Conservation (phyloP, 2,797 vertebrate genomes). For the Platyrinchus mystaceus region DNA sequence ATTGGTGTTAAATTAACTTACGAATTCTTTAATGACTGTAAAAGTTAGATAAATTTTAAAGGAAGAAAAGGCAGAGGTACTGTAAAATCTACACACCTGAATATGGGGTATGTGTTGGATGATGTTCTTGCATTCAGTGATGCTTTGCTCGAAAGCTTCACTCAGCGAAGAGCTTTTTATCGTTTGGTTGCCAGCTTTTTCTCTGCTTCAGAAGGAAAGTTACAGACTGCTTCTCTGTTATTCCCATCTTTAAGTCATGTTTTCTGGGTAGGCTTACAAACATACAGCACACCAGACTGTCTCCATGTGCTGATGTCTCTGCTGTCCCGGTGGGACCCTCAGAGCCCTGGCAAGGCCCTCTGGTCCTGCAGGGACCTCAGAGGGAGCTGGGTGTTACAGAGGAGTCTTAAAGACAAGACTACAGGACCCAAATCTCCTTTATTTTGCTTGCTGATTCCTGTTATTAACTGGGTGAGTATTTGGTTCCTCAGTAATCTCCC, state of each 20-base stretch:
- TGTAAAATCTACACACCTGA: not conserved
- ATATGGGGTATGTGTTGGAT: not conserved
- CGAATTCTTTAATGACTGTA: not conserved
- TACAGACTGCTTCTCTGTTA: not conserved
- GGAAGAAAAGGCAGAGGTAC: not conserved
- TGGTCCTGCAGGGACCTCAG: rapidly evolving
- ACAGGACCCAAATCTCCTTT: not conserved
- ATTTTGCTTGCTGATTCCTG: not conserved
- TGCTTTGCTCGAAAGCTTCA: not conserved
- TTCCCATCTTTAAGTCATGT: not conserved
- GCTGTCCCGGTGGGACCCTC: not conserved
- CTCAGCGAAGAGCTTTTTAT: not conserved
- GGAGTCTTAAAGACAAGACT: not conserved
- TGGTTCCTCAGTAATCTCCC: not conserved
- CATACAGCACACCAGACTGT: not conserved
- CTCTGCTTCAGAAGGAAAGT: not conserved
- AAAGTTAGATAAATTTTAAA: not conserved
- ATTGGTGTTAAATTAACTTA: not conserved
- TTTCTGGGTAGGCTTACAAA: not conserved
- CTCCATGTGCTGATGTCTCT: rapidly evolving
- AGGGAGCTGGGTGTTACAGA: rapidly evolving
- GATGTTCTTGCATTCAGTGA: not conserved
- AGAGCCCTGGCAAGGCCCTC: not conserved
- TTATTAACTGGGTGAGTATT: not conserved
- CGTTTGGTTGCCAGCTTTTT: not conserved